These are phyloP conservation scores for Melanocharis versteri DNA, from an alignment of 2,113 vertebrate genomes.

Conservation along the genomic window DNA sequence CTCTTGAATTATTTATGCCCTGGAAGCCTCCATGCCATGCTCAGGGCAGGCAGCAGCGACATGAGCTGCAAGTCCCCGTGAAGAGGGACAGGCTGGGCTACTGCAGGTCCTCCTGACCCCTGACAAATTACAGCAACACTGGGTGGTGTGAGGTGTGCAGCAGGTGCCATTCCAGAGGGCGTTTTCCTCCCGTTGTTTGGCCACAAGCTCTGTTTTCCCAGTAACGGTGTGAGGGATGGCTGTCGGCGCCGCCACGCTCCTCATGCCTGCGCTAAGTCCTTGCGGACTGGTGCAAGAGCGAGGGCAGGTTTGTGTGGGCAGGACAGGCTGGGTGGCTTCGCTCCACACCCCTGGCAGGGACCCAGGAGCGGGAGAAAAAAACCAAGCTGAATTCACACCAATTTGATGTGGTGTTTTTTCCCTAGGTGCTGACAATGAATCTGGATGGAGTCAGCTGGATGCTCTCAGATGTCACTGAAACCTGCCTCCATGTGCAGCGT, in stretches of 20 bases:
- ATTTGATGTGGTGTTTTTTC: not conserved
- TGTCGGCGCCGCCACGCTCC: not conserved
- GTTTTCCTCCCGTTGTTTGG: not conserved
- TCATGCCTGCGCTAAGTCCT: not conserved
- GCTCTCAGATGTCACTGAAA: not conserved
- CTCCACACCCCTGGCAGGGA: not conserved
- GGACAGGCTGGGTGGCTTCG: not conserved
- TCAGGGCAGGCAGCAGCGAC: slow-evolving; percentile 15
- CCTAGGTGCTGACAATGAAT: not conserved
- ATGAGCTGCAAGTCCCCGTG: not conserved
- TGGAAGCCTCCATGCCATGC: slow-evolving; percentile 54
- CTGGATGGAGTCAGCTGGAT: not conserved
- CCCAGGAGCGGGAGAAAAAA: not conserved
- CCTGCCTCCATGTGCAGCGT: not conserved
- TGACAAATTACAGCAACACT: not conserved
- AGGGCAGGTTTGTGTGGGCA: slow-evolving; percentile 49
- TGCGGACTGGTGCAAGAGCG: not conserved
- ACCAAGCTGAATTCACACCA: not conserved
- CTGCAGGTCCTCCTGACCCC: not conserved
- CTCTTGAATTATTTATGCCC: slow-evolving; percentile 81
- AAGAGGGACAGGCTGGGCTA: not conserved
- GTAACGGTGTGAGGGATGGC: not conserved
- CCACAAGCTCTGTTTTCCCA: not conserved
- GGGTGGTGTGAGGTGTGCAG: not conserved
- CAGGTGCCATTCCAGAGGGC: not conserved